Base-by-base conservation (phyloP, 2,113 vertebrate species). In the Prionailurus viverrinus region DNA sequence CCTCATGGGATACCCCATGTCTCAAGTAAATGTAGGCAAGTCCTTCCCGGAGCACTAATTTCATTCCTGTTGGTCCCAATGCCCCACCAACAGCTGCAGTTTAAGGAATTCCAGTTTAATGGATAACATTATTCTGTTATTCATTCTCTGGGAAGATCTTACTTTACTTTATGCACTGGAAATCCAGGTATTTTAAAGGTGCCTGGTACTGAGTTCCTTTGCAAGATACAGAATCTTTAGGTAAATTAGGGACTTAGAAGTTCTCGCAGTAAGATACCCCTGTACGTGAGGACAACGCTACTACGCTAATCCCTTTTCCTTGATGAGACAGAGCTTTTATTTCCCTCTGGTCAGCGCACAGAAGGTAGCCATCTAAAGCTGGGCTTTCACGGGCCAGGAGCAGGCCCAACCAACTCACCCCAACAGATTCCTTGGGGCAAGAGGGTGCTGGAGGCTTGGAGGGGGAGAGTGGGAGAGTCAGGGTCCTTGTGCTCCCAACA, bases 161-260 rank as follows among this genome's bases (percentile, higher is more conserved):
- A 74, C 39, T 68, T 88, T 29, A 74, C 39, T 69, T 85, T 73
- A 80, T 27, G 33, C 9, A 85, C n/a, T 33, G 23, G 69, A 93
- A 89, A 86, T 76, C 58, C 55, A 89, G 55, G 45, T 82, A 68
- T 93, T 95, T 84, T 85, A 88, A 80, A 66, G 78, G 27, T 80
- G 39, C 23, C 33, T 45, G 45, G 23, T 69, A 63, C 7, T 16
- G 48, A 73, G 16, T 68, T 84, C 86, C 65, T 93, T 93, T 73
- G 4, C 92, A 87, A 97, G 78, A 95, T 7, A 94, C 41, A 88
- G 92, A 92, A 94, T 81, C 51, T 36, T 66, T 90, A 51, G 45
- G n/a, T 25, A 91, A 92, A 69, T 25, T 23, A 69, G 51, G 73
- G 53, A 88, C 84, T 89, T 65, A 25, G n/a, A 27, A 25, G 41